A percentile compares a stretch with the other conserved stretches of the same genome.
Evolutionary conservation across 1,140 invertebrate genomes (phyloP).

Genomic region (Aethina tumida): DNA sequence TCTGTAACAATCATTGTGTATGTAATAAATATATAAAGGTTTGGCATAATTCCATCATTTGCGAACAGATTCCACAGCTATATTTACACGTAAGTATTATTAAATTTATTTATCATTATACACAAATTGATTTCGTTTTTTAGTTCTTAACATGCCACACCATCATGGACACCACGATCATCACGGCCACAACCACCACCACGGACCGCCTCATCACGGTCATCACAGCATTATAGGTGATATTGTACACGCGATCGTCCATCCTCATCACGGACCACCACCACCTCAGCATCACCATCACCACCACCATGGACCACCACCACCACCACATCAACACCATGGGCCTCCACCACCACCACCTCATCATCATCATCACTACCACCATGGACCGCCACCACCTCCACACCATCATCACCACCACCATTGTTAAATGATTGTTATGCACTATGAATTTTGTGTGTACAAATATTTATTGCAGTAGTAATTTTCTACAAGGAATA

Average conservation of each 20-base stretch:
- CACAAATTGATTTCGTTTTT: too few species aligned
- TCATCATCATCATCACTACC: too few species aligned
- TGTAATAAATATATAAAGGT: too few species aligned
- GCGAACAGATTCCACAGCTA: too few species aligned
- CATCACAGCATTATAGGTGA: conserved; percentile 1
- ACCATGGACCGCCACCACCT: background rate
- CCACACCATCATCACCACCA: background rate
- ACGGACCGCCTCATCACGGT: background rate
- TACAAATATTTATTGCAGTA: too few species aligned
- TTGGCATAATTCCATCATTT: too few species aligned
- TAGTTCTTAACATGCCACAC: too few species aligned
- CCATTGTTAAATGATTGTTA: background rate
- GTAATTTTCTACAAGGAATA: background rate
- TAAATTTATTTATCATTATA: too few species aligned
- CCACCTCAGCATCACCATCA: conserved; percentile 4
- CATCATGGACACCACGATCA: conserved; percentile 6
- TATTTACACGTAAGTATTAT: too few species aligned
- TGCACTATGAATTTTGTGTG: background rate
- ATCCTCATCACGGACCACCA: conserved; percentile 2
- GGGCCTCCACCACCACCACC: conserved; percentile 1
- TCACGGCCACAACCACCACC: conserved; percentile 4
- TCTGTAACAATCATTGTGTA: too few species aligned
- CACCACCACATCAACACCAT: background rate
- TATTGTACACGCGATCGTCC: conserved; percentile 1
- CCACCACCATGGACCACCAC: conserved; percentile 1